Conservation (phyloP, 2,113 vertebrate genomes). For the Bubo blakistoni region DNA sequence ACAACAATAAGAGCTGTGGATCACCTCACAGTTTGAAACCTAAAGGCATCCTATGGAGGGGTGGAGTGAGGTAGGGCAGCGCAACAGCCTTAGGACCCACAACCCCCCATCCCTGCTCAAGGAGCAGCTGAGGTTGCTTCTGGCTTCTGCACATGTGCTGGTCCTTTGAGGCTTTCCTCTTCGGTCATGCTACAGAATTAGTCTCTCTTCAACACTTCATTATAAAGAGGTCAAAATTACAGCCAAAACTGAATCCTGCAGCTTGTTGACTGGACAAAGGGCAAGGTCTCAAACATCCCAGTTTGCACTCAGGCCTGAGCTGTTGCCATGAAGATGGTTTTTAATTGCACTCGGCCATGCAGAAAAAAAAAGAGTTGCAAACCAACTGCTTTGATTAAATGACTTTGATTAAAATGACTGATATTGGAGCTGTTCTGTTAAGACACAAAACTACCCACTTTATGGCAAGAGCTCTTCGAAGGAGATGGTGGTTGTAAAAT, state of each 20-base stretch:
- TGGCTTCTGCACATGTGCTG: background rate
- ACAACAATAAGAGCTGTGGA: background rate
- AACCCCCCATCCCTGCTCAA: rapidly evolving
- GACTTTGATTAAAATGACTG: background rate
- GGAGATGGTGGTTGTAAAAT: background rate
- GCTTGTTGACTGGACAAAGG: background rate
- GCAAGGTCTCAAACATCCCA: background rate
- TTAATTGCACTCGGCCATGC: background rate
- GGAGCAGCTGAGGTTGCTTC: background rate
- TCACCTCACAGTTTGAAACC: background rate
- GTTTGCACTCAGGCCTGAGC: background rate
- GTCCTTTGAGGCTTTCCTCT: background rate
- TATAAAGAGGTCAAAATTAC: background rate
- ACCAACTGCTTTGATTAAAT: background rate
- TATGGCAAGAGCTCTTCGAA: background rate
- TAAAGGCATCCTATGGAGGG: background rate
- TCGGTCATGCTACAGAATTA: background rate
- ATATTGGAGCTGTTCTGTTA: background rate
- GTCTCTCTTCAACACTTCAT: background rate
- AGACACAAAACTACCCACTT: background rate
- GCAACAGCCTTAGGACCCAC: background rate
- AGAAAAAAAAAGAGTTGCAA: background rate
- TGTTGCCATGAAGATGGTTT: background rate
- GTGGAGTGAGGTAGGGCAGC: background rate
- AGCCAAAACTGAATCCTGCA: background rate